A percentile compares a stretch with the other conserved stretches of the same genome.
phyloP scores from a whole-genome alignment of 2,113 vertebrate species.

The Guaruba guarouba region DNA sequence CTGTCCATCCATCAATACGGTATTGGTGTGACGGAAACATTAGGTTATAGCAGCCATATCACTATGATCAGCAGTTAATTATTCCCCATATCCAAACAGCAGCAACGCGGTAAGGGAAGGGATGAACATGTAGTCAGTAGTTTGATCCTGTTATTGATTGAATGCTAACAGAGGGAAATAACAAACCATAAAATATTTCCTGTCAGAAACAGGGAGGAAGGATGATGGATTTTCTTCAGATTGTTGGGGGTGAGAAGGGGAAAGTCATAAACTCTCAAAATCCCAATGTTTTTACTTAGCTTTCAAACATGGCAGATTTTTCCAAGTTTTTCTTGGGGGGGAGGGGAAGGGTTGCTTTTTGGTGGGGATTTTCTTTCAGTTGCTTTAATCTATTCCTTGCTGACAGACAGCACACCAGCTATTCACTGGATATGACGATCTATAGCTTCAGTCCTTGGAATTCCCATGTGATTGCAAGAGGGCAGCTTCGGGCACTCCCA shows the following conservation, averaged over 20 bases:
- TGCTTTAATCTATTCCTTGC: not conserved
- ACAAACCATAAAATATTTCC: not conserved
- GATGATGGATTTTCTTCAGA: not conserved
- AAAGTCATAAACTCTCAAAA: not conserved
- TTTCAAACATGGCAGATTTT: not conserved
- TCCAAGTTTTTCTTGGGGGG: not conserved
- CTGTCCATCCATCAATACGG: not conserved
- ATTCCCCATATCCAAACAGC: not conserved
- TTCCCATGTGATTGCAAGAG: not conserved
- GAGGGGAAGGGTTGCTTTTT: not conserved
- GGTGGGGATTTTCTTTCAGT: not conserved
- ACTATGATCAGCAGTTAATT: not conserved
- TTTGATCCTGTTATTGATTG: not conserved
- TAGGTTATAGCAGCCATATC: not conserved
- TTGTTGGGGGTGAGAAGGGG: not conserved
- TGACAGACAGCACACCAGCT: conserved; percentile 28
- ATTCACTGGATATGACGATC: not conserved
- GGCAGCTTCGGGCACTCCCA: not conserved
- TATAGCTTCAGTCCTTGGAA: not conserved
- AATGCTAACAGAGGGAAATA: not conserved
- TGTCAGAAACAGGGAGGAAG: not conserved
- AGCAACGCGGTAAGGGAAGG: not conserved
- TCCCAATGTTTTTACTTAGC: not conserved
- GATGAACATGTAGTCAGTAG: accelerated
- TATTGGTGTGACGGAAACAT: not conserved